These are phyloP conservation scores for Drosophila nigricruria DNA, from an alignment of 2,888 invertebrate genomes.

Conservation along the genomic window DNA sequence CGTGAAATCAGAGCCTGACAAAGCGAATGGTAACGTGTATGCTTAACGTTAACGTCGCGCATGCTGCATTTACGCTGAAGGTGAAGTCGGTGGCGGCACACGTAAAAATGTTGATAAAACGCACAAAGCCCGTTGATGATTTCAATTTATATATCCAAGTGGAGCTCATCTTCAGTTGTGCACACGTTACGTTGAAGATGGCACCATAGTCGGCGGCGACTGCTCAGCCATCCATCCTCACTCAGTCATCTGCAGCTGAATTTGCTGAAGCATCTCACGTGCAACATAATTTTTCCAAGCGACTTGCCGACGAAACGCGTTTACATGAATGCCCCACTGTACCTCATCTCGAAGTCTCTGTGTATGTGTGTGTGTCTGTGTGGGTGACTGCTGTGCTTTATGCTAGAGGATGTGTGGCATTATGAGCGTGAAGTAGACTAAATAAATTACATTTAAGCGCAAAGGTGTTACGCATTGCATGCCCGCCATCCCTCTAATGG, in stretches of 20 bases:
- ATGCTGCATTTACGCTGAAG: slow-evolving; percentile 58
- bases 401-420: slow-evolving; percentile 62
- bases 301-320: slow-evolving; percentile 76
- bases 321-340: slow-evolving; percentile 61
- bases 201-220: slow-evolving; percentile 8
- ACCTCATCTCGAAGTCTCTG: background rate
- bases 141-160: slow-evolving; percentile 81
- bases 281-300: slow-evolving; percentile 84
- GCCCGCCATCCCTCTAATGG: slow-evolving; percentile 12
- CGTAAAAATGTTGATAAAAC: slow-evolving; percentile 81
- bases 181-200: slow-evolving; percentile 49
- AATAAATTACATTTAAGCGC: slow-evolving; percentile 76
- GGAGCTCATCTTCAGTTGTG: slow-evolving; percentile 77
- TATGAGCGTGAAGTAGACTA: slow-evolving; percentile 79
- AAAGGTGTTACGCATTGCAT: slow-evolving; percentile 69
- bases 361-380: slow-evolving; percentile 15
- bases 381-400: slow-evolving; percentile 34
- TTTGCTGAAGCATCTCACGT: slow-evolving; percentile 83
- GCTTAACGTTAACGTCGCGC: slow-evolving; percentile 44
- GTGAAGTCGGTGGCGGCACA: slow-evolving; percentile 62
- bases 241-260: slow-evolving; percentile 58
- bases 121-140: slow-evolving; percentile 81
- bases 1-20: slow-evolving; percentile 66
- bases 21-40: slow-evolving; percentile 51
- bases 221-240: slow-evolving; percentile 21